These are phyloP conservation scores for Drosophila mayri DNA, from an alignment of 1,140 invertebrate species.

Conservation along the genomic window DNA sequence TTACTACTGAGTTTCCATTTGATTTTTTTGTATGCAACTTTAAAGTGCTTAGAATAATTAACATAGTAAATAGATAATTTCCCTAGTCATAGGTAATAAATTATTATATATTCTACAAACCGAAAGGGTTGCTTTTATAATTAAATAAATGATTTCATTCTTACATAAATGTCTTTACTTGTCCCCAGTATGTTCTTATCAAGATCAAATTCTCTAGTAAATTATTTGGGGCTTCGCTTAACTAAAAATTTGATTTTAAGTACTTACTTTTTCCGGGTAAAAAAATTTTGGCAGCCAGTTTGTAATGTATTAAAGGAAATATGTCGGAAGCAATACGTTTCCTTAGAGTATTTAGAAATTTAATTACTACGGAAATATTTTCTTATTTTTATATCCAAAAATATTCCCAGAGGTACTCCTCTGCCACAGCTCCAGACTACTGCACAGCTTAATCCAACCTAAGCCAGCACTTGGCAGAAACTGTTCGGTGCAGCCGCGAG, in stretches of 20 bases:
- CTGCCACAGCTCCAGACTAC: background rate
- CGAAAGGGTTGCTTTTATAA: background rate
- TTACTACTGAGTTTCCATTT: background rate
- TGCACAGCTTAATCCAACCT: background rate
- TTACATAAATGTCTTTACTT: background rate
- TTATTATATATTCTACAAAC: too few species aligned
- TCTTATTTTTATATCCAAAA: background rate
- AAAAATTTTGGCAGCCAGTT: background rate
- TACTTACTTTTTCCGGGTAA: background rate
- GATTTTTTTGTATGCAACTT: background rate
- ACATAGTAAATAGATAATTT: background rate
- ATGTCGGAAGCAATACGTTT: background rate
- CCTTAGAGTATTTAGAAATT: background rate
- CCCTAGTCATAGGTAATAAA: background rate
- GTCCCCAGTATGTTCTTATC: background rate
- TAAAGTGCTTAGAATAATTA: background rate
- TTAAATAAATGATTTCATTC: background rate
- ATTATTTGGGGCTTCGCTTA: background rate
- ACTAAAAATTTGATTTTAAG: background rate
- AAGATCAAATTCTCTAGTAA: background rate
- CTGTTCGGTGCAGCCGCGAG: slow-evolving; percentile 1
- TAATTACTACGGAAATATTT: background rate
- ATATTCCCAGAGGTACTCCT: background rate
- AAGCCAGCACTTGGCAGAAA: background rate
- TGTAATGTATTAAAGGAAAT: background rate